Conservation (phyloP, 2,797 vertebrate species). For the Phataginus tetradactyla region DNA sequence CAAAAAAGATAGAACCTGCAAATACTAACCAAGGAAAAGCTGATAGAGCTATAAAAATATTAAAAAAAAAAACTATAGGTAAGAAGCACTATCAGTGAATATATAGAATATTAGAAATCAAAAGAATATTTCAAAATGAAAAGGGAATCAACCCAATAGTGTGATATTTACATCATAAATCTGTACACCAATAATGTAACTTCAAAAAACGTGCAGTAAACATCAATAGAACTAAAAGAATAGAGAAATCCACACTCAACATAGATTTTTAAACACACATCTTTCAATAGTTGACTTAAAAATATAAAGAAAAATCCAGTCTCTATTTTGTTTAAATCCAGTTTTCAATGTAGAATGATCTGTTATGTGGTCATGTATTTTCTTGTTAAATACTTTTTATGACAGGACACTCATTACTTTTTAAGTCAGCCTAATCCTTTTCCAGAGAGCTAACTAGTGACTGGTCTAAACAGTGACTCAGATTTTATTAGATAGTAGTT, state of each 20-base stretch:
- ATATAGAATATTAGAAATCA: neutral
- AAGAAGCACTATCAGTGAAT: neutral
- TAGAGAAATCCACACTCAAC: neutral
- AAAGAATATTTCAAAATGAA: constrained; percentile 26
- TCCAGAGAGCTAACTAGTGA: neutral
- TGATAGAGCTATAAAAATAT: neutral
- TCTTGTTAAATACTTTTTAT: constrained; percentile 7
- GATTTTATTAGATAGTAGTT: neutral
- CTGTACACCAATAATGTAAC: neutral
- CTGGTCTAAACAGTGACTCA: neutral
- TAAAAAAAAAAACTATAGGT: neutral
- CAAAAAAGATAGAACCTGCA: neutral
- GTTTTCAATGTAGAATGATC: neutral
- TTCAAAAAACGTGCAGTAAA: neutral
- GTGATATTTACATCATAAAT: neutral
- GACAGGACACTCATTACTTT: neutral
- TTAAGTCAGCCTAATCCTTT: neutral
- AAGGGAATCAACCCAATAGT: neutral
- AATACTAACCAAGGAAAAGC: neutral
- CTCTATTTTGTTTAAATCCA: neutral
- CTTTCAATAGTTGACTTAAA: neutral
- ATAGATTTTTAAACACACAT: neutral
- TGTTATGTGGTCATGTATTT: neutral
- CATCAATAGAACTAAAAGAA: neutral
- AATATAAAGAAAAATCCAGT: neutral